phyloP scores from a whole-genome alignment of 92 coral and sea anemone species.

The Metridium senile region DNA sequence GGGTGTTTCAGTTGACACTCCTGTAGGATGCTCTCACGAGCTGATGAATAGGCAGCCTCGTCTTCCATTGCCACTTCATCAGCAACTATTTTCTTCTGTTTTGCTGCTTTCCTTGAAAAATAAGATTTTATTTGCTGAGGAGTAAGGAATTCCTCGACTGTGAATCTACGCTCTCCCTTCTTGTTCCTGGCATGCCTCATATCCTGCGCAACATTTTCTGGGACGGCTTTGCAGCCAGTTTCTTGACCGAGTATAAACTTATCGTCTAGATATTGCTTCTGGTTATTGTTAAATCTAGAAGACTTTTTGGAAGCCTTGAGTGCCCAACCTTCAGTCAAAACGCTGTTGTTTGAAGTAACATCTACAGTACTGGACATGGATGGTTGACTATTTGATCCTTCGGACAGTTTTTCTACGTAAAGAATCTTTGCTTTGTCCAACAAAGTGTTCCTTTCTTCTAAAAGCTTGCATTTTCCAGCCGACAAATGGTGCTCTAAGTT shows the following conservation, averaged over 20 bases:
- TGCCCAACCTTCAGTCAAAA: slow-evolving; percentile 25
- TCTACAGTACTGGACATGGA: background rate
- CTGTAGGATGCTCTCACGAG: background rate
- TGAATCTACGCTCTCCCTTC: slow-evolving; percentile 26
- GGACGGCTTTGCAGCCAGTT: slow-evolving; percentile 35
- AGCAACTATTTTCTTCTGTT: background rate
- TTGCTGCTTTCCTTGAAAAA: background rate
- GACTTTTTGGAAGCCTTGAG: slow-evolving; percentile 11
- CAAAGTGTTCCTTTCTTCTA: slow-evolving; percentile 34
- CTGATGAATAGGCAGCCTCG: background rate
- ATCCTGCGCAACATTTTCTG: slow-evolving; percentile 18
- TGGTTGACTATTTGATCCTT: slow-evolving; percentile 31
- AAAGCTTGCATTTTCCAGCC: slow-evolving; percentile 38
- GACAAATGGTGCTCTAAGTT: slow-evolving; percentile 29
- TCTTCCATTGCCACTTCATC: background rate
- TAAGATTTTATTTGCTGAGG: slow-evolving; percentile 33
- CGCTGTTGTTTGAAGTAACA: too few species aligned
- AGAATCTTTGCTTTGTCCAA: slow-evolving; percentile 43
- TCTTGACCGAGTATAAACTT: slow-evolving; percentile 26
- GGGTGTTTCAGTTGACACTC: background rate
- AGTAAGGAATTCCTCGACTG: slow-evolving; percentile 15
- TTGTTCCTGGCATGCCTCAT: slow-evolving; percentile 19
- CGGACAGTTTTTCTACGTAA: slow-evolving; percentile 36
- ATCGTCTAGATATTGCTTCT: slow-evolving; percentile 26
- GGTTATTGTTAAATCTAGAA: slow-evolving; percentile 21